Base-by-base conservation (phyloP, 2,797 vertebrate species). In the Gymnoscopelus braueri region DNA sequence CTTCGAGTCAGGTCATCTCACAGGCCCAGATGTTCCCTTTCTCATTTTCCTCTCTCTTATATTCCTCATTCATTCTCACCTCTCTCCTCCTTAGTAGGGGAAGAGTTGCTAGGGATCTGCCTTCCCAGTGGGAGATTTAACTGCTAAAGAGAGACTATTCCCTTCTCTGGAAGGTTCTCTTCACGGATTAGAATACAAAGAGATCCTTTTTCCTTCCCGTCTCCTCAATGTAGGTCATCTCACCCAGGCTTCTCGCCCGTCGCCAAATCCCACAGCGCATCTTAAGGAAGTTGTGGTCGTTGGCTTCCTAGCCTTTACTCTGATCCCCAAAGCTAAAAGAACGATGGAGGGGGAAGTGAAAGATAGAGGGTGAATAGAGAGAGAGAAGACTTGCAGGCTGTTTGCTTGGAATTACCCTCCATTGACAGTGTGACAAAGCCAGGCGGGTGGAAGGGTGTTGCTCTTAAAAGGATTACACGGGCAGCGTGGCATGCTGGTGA, bases 391-490 rank as follows among this genome's bases (percentile, higher is more conserved):
- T 49, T 24, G 23, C 80, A 71, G 75, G 71, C 71, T 84, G 80
- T 81, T 89, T 86, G 84, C 79, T 73, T 70, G 84, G 84, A 87
- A 87, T 90, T 82, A 85, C 82, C 79, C 74, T 88, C 70, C 73
- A 83, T 87, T 88, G 87, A 91, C 86, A 81, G 83, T 79, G 80
- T 87, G 88, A 88, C 86, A 85, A 78, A 87, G 81, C 69, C 80
- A 83, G 72, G 64, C 69, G 60, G 81, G 73, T 69, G 74, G 39
- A 44, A 75, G 74, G 67, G 78, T 68, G 50, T 77, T 69, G 80
- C 79, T 78, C 65, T 77, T 90, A 90, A 93, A 84, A 81, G 93
- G 92, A 93, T 93, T 92, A 92, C 90, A 90, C 71, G 19, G 61
- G 60, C 75, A 87, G 88, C 81, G 64, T 67, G 80, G 81, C 82